phyloP scores from a whole-genome alignment of 2,113 vertebrate species.

The Prunella himalayana region DNA sequence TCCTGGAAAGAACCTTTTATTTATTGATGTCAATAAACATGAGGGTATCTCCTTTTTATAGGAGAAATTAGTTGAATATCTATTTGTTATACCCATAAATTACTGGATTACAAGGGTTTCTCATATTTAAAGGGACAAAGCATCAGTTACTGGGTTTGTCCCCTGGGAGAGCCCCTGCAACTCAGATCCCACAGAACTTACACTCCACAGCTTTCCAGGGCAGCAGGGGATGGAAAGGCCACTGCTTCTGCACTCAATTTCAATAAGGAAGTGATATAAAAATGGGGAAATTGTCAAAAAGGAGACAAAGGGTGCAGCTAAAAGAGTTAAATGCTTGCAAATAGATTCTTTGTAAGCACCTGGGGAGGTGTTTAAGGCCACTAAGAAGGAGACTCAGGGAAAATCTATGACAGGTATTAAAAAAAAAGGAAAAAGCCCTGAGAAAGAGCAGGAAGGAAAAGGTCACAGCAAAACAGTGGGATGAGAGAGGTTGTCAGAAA shows the following conservation, averaged over 20 bases:
- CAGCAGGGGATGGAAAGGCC: neutral
- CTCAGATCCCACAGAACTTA: neutral
- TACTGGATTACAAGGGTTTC: neutral
- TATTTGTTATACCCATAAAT: neutral
- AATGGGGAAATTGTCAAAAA: neutral
- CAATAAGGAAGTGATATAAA: neutral
- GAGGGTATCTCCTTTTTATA: no score
- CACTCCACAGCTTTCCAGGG: neutral
- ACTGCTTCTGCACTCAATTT: neutral
- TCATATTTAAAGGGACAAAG: neutral
- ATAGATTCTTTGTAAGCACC: neutral
- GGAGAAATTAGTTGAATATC: neutral
- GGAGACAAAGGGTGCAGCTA: neutral
- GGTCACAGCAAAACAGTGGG: neutral
- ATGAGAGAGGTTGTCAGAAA: neutral
- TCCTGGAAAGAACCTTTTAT: neutral
- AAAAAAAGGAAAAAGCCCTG: neutral
- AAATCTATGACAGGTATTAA: neutral
- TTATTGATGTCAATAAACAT: no score
- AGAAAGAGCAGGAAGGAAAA: conserved; percentile 10
- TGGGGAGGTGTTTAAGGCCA: neutral
- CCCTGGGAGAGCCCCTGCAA: neutral
- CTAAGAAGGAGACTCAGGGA: neutral
- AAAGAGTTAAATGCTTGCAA: neutral
- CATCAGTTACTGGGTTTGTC: neutral